A percentile compares a stretch with the other conserved stretches of the same genome.
Evolutionary conservation across 2,113 vertebrate species (phyloP).

Genomic region (Tautogolabrus adspersus): DNA sequence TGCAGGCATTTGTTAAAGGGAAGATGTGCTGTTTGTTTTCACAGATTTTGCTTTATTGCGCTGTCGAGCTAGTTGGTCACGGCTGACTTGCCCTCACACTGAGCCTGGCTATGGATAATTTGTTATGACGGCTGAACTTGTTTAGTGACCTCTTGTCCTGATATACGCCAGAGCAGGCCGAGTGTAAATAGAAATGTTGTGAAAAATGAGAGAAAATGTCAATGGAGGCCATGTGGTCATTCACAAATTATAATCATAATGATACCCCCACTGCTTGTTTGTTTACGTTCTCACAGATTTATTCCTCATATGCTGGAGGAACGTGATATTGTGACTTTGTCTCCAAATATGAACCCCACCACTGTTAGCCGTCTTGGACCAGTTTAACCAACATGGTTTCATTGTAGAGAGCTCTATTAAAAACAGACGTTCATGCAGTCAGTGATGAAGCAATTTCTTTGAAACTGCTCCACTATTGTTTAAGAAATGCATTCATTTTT

Average conservation of each 20-base stretch:
- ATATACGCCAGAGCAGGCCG: slow-evolving; percentile 69
- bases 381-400: slow-evolving; percentile 36
- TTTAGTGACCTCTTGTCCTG: slow-evolving; percentile 68
- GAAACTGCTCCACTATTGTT: background rate
- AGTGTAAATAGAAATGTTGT: slow-evolving; percentile 66
- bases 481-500: slow-evolving; percentile 10
- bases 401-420: slow-evolving; percentile 19
- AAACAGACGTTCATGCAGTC: slow-evolving; percentile 48
- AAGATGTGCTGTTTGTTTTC: slow-evolving; percentile 44
- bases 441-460: slow-evolving; percentile 26
- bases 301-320: slow-evolving; percentile 45
- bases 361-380: slow-evolving; percentile 20
- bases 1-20: slow-evolving; percentile 45
- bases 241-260: slow-evolving; percentile 52
- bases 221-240: slow-evolving; percentile 33
- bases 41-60: slow-evolving; percentile 17
- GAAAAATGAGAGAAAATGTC: slow-evolving; percentile 61
- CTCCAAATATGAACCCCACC: slow-evolving; percentile 14
- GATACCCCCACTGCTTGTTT: slow-evolving; percentile 32
- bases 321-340: slow-evolving; percentile 7
- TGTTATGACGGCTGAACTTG: slow-evolving; percentile 61
- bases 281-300: slow-evolving; percentile 59
- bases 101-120: slow-evolving; percentile 52
- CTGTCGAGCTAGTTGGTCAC: slow-evolving; percentile 9
- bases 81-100: slow-evolving; percentile 43